Base-by-base conservation (phyloP, 2,797 vertebrate species). In the Myotis findleyi region DNA sequence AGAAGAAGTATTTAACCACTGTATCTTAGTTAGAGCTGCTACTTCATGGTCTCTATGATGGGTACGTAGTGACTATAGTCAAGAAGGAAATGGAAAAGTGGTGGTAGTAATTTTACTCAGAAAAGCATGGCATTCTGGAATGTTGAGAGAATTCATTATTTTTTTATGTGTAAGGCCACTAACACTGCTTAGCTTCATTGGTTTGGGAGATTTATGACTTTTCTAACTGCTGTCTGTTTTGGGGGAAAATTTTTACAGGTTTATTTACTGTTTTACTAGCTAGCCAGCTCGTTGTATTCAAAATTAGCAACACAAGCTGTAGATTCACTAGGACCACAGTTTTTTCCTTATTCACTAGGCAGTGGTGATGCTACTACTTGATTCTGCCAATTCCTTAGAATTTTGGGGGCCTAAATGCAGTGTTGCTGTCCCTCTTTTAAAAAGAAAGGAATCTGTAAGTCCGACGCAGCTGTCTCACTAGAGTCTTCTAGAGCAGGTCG, bases 261-360 rank as follows among this genome's bases (percentile, higher is more conserved):
- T 68, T 93, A 68, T 87, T 89, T 92, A 84, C 44, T 91, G 25
- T 94, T 96, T 77, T 93, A 51, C 64, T 86, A 62, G 49, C 62
- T 68, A n/a, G 71, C 36, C 38, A 86, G 64, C 47, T 80, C 47
- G 80, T 83, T 47, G 17, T 95, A 53, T 64, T 83, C 38, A 90
- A 92, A 88, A 69, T 88, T 25, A 96, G 30, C 73, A 95, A 64
- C 23, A 47, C 13, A 68, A 82, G 18, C 20, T 89, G 6, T 84
- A 72, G 66, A 62, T 93, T 73, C 53, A 55, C 7, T n/a, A 33
- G 49, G 92, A 53, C 57, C 1, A 0, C 25, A 9, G 33, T 83
- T 80, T 91, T 79, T 30, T 59, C 62, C 85, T 20, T 62, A 62
- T 30, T 62, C 59, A 30, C 12, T 11, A 53, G 51, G 69, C 51